These are phyloP conservation scores for Actinostola sp. DNA, from an alignment of 92 coral and sea anemone genomes.

Conservation along the genomic window DNA sequence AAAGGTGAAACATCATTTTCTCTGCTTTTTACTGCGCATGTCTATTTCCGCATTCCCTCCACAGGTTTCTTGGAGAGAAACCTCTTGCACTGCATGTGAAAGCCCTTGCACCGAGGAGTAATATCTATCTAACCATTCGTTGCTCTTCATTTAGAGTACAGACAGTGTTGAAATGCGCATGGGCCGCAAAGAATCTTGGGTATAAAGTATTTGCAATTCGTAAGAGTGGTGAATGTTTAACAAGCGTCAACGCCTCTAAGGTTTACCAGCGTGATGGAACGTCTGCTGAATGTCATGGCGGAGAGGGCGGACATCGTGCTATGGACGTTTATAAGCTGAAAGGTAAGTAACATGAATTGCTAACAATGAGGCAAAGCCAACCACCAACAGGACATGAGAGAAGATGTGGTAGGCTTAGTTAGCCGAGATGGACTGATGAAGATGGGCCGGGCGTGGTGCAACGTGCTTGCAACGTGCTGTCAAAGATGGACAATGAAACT, in stretches of 20 bases:
- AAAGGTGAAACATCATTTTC: slow-evolving; percentile 61
- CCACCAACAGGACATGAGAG: too few relatives aligned
- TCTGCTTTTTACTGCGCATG: not conserved
- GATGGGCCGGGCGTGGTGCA: too few relatives aligned
- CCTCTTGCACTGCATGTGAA: too few relatives aligned
- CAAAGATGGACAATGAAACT: too few relatives aligned
- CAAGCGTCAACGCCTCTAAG: slow-evolving; percentile 31
- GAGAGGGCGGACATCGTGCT: slow-evolving; percentile 83
- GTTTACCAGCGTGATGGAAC: slow-evolving; percentile 49
- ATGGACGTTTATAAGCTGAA: slow-evolving; percentile 79
- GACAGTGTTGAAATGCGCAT: slow-evolving; percentile 82
- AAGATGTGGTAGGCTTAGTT: too few relatives aligned
- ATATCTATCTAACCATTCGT: not conserved
- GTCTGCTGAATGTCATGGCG: slow-evolving; percentile 70
- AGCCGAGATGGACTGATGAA: too few relatives aligned
- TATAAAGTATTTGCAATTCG: slow-evolving; percentile 72
- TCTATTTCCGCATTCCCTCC: too few relatives aligned
- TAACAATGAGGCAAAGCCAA: too few relatives aligned
- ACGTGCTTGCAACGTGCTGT: too few relatives aligned
- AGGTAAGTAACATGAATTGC: too few relatives aligned
- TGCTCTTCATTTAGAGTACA: slow-evolving; percentile 50
- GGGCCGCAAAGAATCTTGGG: slow-evolving; percentile 66
- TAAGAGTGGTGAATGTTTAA: slow-evolving; percentile 89
- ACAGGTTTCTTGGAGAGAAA: too few relatives aligned
- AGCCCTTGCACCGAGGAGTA: too few relatives aligned